These are phyloP conservation scores for Himalopsyche japonica DNA, from an alignment of 2,888 invertebrate species.

Conservation along the genomic window DNA sequence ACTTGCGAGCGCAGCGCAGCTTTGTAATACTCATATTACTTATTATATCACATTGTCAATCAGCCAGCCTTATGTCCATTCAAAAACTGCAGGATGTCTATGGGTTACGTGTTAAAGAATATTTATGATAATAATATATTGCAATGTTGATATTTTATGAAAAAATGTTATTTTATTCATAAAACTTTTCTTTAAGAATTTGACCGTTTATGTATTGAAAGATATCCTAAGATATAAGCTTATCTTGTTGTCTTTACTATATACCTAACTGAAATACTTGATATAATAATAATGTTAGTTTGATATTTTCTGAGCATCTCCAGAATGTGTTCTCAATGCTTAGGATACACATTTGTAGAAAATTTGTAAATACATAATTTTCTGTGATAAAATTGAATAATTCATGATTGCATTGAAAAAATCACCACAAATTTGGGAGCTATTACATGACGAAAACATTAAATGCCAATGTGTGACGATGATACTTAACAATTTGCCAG, in stretches of 20 bases:
- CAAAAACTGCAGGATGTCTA: neutral
- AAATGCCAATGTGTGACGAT: conserved; percentile 28
- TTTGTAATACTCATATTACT: neutral
- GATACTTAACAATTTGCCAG: conserved; percentile 30
- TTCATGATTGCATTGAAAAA: conserved; percentile 56
- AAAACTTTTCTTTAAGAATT: neutral
- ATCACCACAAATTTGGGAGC: conserved; percentile 43
- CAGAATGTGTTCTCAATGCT: conserved; percentile 35
- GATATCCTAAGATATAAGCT: neutral
- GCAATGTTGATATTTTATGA: neutral
- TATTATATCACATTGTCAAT: neutral
- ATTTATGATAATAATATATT: neutral
- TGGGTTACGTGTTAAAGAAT: neutral
- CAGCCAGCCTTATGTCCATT: neutral
- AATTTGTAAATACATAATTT: conserved; percentile 65
- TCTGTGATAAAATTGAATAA: conserved; percentile 63
- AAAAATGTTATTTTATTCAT: neutral
- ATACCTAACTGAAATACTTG: conserved; percentile 16
- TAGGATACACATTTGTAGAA: conserved; percentile 45
- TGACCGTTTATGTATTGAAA: neutral
- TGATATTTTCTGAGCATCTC: conserved; percentile 20
- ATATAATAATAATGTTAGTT: conserved; percentile 2
- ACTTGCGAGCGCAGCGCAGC: neutral
- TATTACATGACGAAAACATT: conserved; percentile 14
- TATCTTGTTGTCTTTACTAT: conserved; percentile 4